These are phyloP conservation scores for Notospermus geniculatus DNA, from an alignment of 1,140 invertebrate species.

Conservation along the genomic window DNA sequence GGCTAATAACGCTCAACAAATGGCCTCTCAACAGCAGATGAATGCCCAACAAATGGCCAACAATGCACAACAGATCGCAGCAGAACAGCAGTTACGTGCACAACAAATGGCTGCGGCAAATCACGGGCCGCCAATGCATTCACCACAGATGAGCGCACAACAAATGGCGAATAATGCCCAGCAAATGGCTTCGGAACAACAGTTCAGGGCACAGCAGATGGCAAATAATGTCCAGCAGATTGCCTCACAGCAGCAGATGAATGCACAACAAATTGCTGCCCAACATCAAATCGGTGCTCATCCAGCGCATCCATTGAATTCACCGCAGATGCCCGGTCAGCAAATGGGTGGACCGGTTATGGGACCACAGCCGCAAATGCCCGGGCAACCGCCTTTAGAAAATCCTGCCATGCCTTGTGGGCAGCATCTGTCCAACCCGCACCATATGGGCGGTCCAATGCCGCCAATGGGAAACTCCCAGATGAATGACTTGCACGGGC, in stretches of 20 bases:
- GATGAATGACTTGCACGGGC: slow-evolving; percentile 6
- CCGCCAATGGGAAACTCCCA: background rate
- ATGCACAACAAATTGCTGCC: slow-evolving; percentile 32
- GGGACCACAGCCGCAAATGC: slow-evolving; percentile 15
- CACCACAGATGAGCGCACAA: slow-evolving; percentile 38
- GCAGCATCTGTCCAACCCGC: background rate
- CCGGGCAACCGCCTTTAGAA: too few relatives aligned
- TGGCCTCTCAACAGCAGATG: slow-evolving; percentile 23
- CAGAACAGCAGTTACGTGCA: slow-evolving; percentile 5
- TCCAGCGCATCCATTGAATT: slow-evolving; percentile 13
- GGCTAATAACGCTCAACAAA: slow-evolving; percentile 13
- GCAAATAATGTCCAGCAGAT: slow-evolving; percentile 20
- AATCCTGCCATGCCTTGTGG: too few relatives aligned
- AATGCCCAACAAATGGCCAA: slow-evolving; percentile 47
- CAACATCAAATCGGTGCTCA: slow-evolving; percentile 31
- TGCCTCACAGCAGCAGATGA: slow-evolving; percentile 14
- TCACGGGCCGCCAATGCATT: slow-evolving; percentile 25
- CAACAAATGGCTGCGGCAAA: slow-evolving; percentile 11
- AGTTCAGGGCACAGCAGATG: slow-evolving; percentile 8
- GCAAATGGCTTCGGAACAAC: slow-evolving; percentile 16
- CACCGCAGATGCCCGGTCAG: slow-evolving; percentile 57
- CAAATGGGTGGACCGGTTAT: slow-evolving; percentile 9
- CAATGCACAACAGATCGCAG: slow-evolving; percentile 24
- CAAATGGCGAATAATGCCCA: slow-evolving; percentile 41
- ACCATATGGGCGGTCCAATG: slow-evolving; percentile 6